Percentiles rank a stretch among this genome's conserved stretches.
phyloP scores from a whole-genome alignment of 2,797 vertebrate genomes.

The Nannoperca obscura region DNA sequence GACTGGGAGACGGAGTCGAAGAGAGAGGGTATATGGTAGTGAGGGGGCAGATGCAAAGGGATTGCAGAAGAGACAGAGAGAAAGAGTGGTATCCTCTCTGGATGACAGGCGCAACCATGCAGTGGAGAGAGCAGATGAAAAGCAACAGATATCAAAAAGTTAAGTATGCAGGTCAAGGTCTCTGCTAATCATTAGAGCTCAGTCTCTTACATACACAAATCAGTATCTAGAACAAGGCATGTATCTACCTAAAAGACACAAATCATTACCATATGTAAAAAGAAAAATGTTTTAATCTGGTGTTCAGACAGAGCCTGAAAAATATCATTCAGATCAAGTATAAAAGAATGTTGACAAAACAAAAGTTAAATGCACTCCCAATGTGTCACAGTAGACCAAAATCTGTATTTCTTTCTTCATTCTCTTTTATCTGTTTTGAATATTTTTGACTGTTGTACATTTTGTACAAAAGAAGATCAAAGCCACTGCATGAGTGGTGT shows the following conservation, averaged over 20 bases:
- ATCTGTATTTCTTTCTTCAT: constrained; percentile 5
- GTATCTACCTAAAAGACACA: constrained; percentile 15
- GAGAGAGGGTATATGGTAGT: constrained; percentile 4
- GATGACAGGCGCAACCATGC: constrained; percentile 22
- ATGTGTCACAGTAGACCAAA: constrained; percentile 3
- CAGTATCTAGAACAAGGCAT: constrained; percentile 13
- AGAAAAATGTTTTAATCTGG: background rate
- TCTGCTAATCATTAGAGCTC: constrained; percentile 46
- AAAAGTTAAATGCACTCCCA: background rate
- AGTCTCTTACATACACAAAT: constrained; percentile 37
- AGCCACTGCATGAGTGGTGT: background rate
- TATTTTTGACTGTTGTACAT: background rate
- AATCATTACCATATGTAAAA: constrained; percentile 9
- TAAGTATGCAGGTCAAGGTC: constrained; percentile 52
- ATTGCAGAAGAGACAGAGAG: constrained; percentile 10
- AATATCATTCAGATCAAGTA: background rate
- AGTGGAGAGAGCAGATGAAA: constrained; percentile 35
- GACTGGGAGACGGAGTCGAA: constrained; percentile 1
- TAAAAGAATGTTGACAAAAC: background rate
- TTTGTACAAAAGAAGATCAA: constrained; percentile 1
- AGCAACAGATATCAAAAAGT: constrained; percentile 49
- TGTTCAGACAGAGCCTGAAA: background rate
- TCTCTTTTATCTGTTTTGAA: background rate
- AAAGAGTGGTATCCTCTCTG: background rate
- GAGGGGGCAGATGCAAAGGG: constrained; percentile 17